These are phyloP conservation scores for Vanessa tameamea DNA, from an alignment of 1,140 invertebrate genomes.

Conservation along the genomic window DNA sequence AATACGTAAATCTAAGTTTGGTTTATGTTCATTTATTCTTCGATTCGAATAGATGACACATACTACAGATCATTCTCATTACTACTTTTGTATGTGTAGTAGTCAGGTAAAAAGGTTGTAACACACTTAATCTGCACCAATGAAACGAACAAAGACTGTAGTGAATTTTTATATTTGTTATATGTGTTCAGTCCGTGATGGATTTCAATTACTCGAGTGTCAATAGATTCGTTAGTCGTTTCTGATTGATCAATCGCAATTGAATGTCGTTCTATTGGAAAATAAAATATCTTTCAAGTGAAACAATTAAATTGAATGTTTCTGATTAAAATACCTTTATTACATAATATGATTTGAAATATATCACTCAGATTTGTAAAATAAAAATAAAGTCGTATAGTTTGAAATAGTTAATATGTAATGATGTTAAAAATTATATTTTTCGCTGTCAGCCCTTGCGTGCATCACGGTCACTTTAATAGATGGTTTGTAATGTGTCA, in stretches of 20 bases:
- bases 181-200: constrained; percentile 35
- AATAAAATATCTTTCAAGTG: constrained; percentile 1
- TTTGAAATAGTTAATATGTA: no score
- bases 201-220: constrained; percentile 41
- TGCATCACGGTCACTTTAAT: no score
- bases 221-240: constrained; percentile 43
- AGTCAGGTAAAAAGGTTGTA: no score
- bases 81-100: neutral
- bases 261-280: constrained; percentile 21
- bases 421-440: no score
- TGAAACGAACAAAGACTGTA: neutral
- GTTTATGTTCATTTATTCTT: no score
- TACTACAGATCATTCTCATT: no score
- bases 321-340: neutral
- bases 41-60: no score
- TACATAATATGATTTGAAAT: neutral
- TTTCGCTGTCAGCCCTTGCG: no score
- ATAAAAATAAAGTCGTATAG: no score
- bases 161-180: constrained; percentile 29
- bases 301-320: neutral
- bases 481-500: no score
- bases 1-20: no score
- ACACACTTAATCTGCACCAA: no score
- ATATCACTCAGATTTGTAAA: neutral
- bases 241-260: constrained; percentile 39